phyloP scores from a whole-genome alignment of 1,140 invertebrate genomes.

The Drosophila pandora region DNA sequence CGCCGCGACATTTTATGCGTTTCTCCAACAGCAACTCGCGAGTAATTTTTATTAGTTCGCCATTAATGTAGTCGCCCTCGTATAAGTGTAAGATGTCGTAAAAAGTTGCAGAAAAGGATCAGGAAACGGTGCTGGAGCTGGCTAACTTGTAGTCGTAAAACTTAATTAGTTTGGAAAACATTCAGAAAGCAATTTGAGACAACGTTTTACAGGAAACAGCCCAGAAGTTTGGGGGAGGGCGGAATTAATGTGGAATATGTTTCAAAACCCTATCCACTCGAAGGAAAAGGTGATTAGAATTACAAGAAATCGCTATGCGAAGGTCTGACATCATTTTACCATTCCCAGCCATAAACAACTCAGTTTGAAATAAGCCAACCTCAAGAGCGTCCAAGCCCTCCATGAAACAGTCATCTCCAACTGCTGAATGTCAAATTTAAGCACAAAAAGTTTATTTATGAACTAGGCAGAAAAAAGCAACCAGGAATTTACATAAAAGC shows the following conservation, averaged over 20 bases:
- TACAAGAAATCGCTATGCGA: neutral
- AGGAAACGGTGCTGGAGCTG: constrained; percentile 20
- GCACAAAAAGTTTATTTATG: constrained; percentile 57
- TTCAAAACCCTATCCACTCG: neutral
- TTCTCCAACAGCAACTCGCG: constrained; percentile 19
- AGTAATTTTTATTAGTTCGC: constrained; percentile 49
- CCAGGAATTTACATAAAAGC: constrained; percentile 55
- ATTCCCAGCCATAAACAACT: constrained; percentile 56
- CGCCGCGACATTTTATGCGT: constrained; percentile 32
- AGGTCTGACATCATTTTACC: constrained; percentile 53
- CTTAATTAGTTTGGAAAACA: constrained; percentile 64
- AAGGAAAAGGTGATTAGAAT: too few species aligned
- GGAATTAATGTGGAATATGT: neutral
- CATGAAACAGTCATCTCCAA: constrained; percentile 63
- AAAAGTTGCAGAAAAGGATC: constrained; percentile 35
- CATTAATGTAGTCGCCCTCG: constrained; percentile 35
- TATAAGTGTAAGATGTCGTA: constrained; percentile 25
- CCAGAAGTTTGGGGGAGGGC: neutral
- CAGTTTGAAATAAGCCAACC: constrained; percentile 9
- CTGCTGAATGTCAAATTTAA: constrained; percentile 65
- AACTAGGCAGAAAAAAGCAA: constrained; percentile 31
- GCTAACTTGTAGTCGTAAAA: constrained; percentile 50
- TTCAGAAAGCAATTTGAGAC: constrained; percentile 3
- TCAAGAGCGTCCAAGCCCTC: constrained; percentile 28
- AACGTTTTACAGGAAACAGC: constrained; percentile 24